phyloP scores from a whole-genome alignment of 2,113 vertebrate genomes.

The Rhea americana region DNA sequence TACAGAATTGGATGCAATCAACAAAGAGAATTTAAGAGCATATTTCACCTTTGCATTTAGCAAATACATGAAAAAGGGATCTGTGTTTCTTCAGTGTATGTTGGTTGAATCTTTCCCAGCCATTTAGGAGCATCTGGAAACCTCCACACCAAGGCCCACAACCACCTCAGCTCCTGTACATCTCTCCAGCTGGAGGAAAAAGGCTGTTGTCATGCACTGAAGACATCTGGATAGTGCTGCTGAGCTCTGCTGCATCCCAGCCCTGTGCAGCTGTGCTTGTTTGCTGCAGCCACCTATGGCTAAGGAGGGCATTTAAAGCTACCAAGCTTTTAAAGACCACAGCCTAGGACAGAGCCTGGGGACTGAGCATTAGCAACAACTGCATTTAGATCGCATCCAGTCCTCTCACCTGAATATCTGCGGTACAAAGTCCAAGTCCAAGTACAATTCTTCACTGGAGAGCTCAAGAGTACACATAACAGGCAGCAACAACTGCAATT shows the following conservation, averaged over 20 bases:
- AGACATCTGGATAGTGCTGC: not conserved
- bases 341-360: not conserved
- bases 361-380: accelerated
- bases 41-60: not conserved
- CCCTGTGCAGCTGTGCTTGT: accelerated
- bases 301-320: too few species aligned
- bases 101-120: not conserved
- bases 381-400: accelerated
- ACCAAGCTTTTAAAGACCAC: not conserved
- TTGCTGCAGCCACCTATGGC: not conserved
- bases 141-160: not conserved
- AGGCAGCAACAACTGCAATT: accelerated
- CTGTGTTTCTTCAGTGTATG: accelerated
- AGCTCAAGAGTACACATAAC: not conserved
- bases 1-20: not conserved
- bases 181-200: not conserved
- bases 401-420: not conserved
- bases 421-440: accelerated
- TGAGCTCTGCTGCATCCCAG: not conserved
- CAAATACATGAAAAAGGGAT: too few species aligned
- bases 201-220: not conserved
- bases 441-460: not conserved
- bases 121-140: not conserved
- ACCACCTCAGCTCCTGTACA: not conserved
- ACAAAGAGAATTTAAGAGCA: accelerated